Evolutionary conservation across 1,140 invertebrate species (phyloP), one percentile per base, ranked within the genome.

Genomic region (Aphaenogaster ashmeadi): DNA sequence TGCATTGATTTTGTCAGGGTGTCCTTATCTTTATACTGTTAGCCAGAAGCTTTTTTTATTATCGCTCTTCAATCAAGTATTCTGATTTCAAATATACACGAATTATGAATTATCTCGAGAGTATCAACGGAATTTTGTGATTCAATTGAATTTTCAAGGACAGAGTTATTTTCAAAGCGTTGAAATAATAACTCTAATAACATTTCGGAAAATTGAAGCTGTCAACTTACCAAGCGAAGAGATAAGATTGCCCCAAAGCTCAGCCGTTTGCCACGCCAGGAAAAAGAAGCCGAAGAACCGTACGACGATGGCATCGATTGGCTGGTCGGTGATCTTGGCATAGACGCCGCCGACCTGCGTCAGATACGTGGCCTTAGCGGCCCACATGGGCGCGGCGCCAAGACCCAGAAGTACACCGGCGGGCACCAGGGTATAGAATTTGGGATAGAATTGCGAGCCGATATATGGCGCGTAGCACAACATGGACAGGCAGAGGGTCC

Each of bases 231-330:
- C 98, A 90, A 98, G 96, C 72, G 98, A 99, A n/a, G 99, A 99
- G 90, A 99, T 98, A 50, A 99, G 96, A 96, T 99, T 99, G 93
- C 99, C 99, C 98, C 98, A 98, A 9, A 99, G 97, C 95, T 99
- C 98, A 80, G 99, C 98, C 0, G 98, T 98, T 93, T 99, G 99
- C 97, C 99, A 99, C 81, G 99, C 97, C 87, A 99, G 97, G 96
- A 99, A 99, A 97, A 99, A 99, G 96, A 99, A 98, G 36, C 99
- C 99, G 95, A 99, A 99, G 96, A 99, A 99, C 90, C 98, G 95
- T 56, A 99, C 98, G 77, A 99, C 98, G 88, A 99, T 98, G 7
- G 97, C 98, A 94, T 99, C 98, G 7, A 98, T 97, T 0, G 97
- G 96, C 92, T 99, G 98, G 87, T 98, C 98, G 15, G 98, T 98